phyloP scores from a whole-genome alignment of 2,888 invertebrate genomes.

The Galerucella nymphaeae region DNA sequence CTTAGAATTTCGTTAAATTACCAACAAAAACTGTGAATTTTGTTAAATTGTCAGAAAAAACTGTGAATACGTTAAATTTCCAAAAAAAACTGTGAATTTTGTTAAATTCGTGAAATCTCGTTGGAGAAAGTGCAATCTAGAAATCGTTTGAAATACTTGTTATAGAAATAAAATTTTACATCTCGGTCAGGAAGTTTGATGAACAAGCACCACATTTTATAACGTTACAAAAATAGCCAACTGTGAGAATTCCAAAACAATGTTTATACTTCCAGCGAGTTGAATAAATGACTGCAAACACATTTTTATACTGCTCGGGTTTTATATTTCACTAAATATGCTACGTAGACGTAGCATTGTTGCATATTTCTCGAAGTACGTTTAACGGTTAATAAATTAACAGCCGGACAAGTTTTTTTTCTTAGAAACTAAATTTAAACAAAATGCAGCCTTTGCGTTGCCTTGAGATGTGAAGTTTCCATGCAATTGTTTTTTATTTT shows the following conservation, averaged over 20 bases:
- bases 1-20: no score
- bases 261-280: background rate
- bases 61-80: no score
- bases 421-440: background rate
- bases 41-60: no score
- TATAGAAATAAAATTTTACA: no score
- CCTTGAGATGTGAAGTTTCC: background rate
- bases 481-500: background rate
- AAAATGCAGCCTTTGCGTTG: background rate
- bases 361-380: background rate
- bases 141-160: no score
- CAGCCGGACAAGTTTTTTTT: constrained; percentile 8
- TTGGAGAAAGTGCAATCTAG: no score
- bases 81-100: no score
- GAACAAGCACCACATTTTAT: background rate
- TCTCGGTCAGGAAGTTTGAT: no score
- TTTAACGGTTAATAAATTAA: constrained; percentile 2
- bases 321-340: constrained; percentile 5
- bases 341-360: constrained; percentile 8
- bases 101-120: no score
- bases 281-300: background rate
- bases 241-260: constrained; percentile 2
- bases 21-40: no score
- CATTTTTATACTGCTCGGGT: background rate
- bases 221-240: background rate